phyloP scores from a whole-genome alignment of 2,888 invertebrate species.

The Euspilapteryx auroguttella region DNA sequence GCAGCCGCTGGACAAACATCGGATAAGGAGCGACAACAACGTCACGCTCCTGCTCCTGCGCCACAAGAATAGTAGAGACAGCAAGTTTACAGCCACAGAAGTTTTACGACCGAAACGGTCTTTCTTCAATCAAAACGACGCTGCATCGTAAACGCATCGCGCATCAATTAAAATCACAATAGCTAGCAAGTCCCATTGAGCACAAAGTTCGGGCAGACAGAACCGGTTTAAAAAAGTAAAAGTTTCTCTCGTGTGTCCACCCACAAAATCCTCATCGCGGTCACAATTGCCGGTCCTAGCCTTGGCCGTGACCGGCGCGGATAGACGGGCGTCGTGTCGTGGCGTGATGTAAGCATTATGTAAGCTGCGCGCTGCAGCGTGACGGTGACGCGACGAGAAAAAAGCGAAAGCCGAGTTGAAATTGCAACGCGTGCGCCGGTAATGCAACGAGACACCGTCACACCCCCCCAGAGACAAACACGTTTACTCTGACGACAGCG shows the following conservation, averaged over 20 bases:
- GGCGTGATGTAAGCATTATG: conserved; percentile 49
- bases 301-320: conserved; percentile 56
- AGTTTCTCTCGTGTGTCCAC: conserved; percentile 46
- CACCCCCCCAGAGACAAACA: conserved; percentile 16
- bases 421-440: conserved; percentile 18
- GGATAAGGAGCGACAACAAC: background rate
- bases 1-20: conserved; percentile 11
- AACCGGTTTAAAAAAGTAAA: conserved; percentile 58
- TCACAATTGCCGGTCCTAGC: conserved; percentile 47
- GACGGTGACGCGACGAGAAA: conserved; percentile 14
- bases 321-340: conserved; percentile 47
- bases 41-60: background rate
- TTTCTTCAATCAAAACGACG: too few species aligned
- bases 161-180: too few species aligned
- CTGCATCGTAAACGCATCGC: too few species aligned
- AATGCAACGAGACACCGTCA: conserved; percentile 3
- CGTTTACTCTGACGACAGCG: conserved; percentile 1
- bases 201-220: conserved; percentile 31
- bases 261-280: conserved; percentile 55
- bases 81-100: too few species aligned
- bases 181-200: conserved; percentile 14
- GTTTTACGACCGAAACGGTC: too few species aligned
- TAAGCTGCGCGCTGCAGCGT: conserved; percentile 17
- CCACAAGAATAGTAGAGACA: too few species aligned
- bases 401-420: conserved; percentile 51